Conservation (phyloP, 2,888 invertebrate genomes). For the Meteorus cinctellus region DNA sequence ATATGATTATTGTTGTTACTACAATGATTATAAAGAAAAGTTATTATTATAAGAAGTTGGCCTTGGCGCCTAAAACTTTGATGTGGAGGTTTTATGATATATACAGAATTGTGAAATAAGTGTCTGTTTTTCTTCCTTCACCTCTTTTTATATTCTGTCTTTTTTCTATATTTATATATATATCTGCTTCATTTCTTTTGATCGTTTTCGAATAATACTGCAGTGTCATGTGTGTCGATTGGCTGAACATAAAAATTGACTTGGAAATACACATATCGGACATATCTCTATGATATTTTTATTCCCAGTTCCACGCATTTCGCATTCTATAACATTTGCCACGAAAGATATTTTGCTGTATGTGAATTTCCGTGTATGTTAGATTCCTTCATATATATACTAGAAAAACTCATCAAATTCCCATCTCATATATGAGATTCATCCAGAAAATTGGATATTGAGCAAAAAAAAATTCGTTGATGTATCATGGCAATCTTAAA, state of each 20-base stretch:
- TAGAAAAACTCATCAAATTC: neutral
- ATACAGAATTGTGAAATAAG: slow-evolving; percentile 39
- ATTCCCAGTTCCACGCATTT: neutral
- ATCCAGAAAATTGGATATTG: slow-evolving; percentile 35
- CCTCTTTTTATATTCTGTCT: neutral
- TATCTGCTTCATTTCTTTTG: neutral
- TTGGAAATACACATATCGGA: neutral
- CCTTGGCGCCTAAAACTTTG: slow-evolving; percentile 45
- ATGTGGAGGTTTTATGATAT: neutral
- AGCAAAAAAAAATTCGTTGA: slow-evolving; percentile 34
- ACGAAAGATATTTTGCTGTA: neutral
- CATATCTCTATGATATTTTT: neutral
- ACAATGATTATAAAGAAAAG: slow-evolving; percentile 46
- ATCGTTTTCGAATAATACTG: neutral
- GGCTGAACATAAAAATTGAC: neutral
- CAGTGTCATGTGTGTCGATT: neutral
- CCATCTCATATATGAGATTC: neutral
- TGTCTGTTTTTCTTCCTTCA: neutral
- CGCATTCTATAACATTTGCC: neutral
- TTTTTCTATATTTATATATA: neutral
- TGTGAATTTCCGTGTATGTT: neutral
- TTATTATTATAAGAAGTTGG: slow-evolving; percentile 42
- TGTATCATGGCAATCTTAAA: slow-evolving; percentile 35
- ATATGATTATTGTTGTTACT: slow-evolving; percentile 54
- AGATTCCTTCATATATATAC: neutral